Evolutionary conservation across 1,140 invertebrate genomes (phyloP), one percentile per base, ranked within the genome.

Genomic region (Hypothenemus hampei): DNA sequence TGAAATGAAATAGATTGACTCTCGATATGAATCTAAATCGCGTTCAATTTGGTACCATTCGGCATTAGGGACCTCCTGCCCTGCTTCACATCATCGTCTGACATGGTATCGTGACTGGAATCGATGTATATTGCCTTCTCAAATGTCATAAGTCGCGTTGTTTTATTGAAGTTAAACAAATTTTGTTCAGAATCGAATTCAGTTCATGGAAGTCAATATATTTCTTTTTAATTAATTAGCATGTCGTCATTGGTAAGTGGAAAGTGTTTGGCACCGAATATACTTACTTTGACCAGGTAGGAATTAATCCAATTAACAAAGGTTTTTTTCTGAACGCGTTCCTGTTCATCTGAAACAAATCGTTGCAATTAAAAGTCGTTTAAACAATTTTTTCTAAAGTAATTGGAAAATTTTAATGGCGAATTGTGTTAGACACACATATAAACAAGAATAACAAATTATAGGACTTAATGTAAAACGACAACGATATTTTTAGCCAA

Each of bases 261-360:
- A n/a, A n/a, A n/a, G n/a, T n/a, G n/a, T n/a, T n/a, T n/a, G n/a
- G n/a, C n/a, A n/a, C n/a, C n/a, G n/a, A n/a, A 7, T 13, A 6
- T 35, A 69, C 75, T 84, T 78, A 97, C 94, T 86, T 96, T 93
- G 63, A 84, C 86, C 65, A 98, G 79, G 77, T 96, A 94, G 70
- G 93, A 95, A 78, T 98, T 98, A 74, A 98, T 97, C 96, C 96
- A 98, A 78, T 97, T 97, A 64, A 96, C 92, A 74, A 98, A 98
- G 49, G 95, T 98, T 71, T 98, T 98, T 81, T 97, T 98, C 75
- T 98, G 96, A 44, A 98, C 93, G 72, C 93, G 83, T 80, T 98
- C 95, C 78, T 98, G 94, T 78, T 98, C 95, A 83, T 98, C 96
- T 98, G 85, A 47, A 87, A 87, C 66, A 75, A 77, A 72, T 56